Evolutionary conservation across 2,888 invertebrate species (phyloP).

Genomic region (Epistrophe eligans): DNA sequence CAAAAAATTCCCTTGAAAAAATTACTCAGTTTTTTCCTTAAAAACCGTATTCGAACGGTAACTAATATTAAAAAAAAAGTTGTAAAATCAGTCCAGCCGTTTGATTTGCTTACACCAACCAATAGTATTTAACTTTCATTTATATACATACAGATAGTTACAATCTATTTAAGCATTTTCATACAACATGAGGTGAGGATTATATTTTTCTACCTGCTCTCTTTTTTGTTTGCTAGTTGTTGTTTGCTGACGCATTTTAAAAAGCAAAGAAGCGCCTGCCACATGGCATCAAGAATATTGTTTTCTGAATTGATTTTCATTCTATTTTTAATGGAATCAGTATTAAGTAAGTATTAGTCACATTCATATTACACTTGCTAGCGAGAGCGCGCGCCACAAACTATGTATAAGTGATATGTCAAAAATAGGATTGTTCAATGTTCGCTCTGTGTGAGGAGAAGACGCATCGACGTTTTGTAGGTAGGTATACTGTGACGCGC

Average conservation of each 20-base stretch:
- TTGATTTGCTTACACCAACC: too few species aligned
- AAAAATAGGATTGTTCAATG: slow-evolving; percentile 34
- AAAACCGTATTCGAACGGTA: too few species aligned
- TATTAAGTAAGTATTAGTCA: slow-evolving; percentile 67
- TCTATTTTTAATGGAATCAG: slow-evolving; percentile 70
- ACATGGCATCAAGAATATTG: slow-evolving; percentile 65
- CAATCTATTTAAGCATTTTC: neutral
- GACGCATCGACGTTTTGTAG: slow-evolving; percentile 6
- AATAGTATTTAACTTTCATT: too few species aligned
- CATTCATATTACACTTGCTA: slow-evolving; percentile 64
- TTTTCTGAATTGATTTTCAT: slow-evolving; percentile 64
- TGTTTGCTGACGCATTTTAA: slow-evolving; percentile 27
- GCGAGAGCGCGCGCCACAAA: slow-evolving; percentile 41
- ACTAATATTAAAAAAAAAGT: too few species aligned
- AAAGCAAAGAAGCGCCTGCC: slow-evolving; percentile 9
- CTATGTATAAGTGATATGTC: slow-evolving; percentile 14
- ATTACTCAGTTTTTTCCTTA: too few species aligned
- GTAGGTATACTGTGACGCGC: slow-evolving; percentile 8
- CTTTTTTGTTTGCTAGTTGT: neutral
- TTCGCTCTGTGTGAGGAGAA: neutral
- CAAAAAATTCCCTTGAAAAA: too few species aligned
- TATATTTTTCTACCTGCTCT: neutral
- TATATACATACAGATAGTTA: too few species aligned
- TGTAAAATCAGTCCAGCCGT: too few species aligned
- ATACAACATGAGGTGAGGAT: neutral